Evolutionary conservation across 2,113 vertebrate genomes (phyloP).

Genomic region (Oxyruncus cristatus): DNA sequence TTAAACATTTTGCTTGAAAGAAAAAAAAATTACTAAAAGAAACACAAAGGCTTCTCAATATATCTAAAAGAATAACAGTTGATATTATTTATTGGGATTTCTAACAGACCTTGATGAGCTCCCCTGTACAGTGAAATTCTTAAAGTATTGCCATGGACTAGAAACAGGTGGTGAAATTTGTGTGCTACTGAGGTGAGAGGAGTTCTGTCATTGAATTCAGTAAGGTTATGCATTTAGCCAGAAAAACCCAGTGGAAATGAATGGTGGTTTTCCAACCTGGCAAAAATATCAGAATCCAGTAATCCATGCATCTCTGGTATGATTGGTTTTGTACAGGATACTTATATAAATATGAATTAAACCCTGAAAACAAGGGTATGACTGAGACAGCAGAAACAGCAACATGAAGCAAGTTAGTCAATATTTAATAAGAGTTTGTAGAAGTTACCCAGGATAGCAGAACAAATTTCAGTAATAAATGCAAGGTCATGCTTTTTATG

Average conservation of each 20-base stretch:
- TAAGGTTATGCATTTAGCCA: background rate
- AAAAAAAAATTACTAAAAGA: background rate
- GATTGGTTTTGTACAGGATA: background rate
- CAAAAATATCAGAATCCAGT: background rate
- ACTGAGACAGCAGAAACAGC: background rate
- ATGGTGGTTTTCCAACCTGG: background rate
- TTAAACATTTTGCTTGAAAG: background rate
- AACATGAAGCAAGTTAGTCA: background rate
- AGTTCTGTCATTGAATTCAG: background rate
- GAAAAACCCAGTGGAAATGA: background rate
- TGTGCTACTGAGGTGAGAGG: background rate
- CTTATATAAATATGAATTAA: background rate
- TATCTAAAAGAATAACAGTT: background rate
- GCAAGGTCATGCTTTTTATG: background rate
- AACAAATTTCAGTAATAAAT: slow-evolving; percentile 18
- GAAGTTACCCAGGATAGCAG: background rate
- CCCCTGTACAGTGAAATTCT: background rate
- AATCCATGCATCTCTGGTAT: background rate
- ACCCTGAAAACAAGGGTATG: background rate
- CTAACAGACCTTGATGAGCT: background rate
- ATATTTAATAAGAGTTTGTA: background rate
- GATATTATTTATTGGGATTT: background rate
- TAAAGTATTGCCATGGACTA: background rate
- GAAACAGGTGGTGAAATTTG: background rate
- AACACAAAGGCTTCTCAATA: background rate